phyloP scores from a whole-genome alignment of 2,113 vertebrate species.

The Mohoua ochrocephala region DNA sequence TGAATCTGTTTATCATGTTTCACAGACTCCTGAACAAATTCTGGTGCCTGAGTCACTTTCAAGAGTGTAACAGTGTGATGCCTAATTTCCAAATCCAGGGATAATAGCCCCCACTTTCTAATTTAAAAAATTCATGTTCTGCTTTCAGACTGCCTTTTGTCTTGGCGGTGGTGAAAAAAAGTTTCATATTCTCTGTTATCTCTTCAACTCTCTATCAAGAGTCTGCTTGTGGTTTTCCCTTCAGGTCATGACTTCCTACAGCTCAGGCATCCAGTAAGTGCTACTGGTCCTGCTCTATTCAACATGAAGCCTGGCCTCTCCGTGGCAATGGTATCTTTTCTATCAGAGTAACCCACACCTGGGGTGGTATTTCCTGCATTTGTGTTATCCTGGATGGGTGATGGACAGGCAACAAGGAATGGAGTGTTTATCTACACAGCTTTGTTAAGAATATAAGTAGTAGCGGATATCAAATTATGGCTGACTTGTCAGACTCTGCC shows the following conservation, averaged over 20 bases:
- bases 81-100: background rate
- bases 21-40: background rate
- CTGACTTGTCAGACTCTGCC: constrained; percentile 24
- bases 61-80: background rate
- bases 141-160: background rate
- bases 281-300: background rate
- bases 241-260: background rate
- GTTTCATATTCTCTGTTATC: background rate
- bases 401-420: background rate
- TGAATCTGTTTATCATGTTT: constrained; percentile 16
- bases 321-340: background rate
- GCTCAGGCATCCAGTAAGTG: background rate
- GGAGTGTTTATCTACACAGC: constrained; percentile 9
- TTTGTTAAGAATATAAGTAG: constrained; percentile 35
- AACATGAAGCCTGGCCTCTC: background rate
- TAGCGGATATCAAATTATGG: constrained; percentile 46
- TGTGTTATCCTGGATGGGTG: background rate
- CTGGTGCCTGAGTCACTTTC: background rate
- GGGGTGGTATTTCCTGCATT: background rate
- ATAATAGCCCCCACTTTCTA: background rate
- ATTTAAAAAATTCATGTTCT: background rate
- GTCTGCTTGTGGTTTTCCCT: background rate
- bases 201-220: background rate
- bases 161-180: background rate
- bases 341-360: background rate